These are phyloP conservation scores for Tetragonula carbonaria DNA, from an alignment of 2,888 invertebrate genomes.

Conservation along the genomic window DNA sequence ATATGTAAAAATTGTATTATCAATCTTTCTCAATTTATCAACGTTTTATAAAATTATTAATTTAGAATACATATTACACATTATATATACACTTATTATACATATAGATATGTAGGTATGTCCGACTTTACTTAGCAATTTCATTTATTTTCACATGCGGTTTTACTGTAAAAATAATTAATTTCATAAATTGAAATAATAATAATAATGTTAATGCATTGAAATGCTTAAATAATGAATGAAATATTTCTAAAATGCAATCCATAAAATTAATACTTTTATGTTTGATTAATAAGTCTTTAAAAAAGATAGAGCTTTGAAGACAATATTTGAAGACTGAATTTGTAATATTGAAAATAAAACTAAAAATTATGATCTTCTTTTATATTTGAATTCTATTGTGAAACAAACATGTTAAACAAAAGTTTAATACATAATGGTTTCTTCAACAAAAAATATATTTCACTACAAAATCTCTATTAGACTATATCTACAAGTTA, in stretches of 20 bases:
- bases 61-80: no score
- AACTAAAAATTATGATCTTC: background rate
- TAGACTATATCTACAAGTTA: background rate
- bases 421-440: background rate
- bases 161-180: background rate
- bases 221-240: background rate
- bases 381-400: background rate
- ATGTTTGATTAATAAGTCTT: background rate
- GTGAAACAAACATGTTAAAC: background rate
- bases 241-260: background rate
- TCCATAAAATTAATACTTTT: background rate
- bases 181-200: background rate
- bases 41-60: background rate
- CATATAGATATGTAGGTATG: background rate
- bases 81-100: no score
- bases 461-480: background rate
- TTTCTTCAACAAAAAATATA: background rate
- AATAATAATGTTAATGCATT: background rate
- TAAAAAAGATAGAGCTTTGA: background rate
- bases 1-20: background rate
- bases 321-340: background rate
- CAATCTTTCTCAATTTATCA: conserved; percentile 5
- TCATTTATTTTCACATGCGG: background rate
- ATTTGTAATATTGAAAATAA: background rate
- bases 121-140: no score